Evolutionary conservation across 2,888 invertebrate genomes (phyloP).

Genomic region (Gymnoscelis rufifasciata): DNA sequence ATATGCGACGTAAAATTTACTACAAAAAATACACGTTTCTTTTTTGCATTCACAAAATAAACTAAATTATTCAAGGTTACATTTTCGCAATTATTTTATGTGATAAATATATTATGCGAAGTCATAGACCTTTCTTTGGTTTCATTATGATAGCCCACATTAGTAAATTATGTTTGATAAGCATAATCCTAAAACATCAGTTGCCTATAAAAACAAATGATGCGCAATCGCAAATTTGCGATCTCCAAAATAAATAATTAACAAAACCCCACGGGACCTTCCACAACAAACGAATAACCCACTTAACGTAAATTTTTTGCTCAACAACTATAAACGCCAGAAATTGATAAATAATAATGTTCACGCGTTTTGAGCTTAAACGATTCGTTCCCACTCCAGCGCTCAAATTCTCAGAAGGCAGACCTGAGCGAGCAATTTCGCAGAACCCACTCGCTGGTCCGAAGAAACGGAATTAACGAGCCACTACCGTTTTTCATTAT

Average conservation of each 20-base stretch:
- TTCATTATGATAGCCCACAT: too few species aligned
- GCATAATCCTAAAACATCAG: too few species aligned
- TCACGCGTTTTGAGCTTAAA: slow-evolving; percentile 27
- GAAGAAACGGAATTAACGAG: slow-evolving; percentile 30
- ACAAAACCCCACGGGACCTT: slow-evolving; percentile 25
- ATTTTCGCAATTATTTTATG: too few species aligned
- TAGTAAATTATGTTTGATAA: too few species aligned
- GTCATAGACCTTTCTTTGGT: too few species aligned
- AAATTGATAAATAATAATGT: slow-evolving; percentile 36
- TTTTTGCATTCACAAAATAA: too few species aligned
- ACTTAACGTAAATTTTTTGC: slow-evolving; percentile 30
- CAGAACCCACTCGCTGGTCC: slow-evolving; percentile 41
- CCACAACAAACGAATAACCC: not conserved
- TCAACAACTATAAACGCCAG: slow-evolving; percentile 27
- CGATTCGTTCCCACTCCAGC: slow-evolving; percentile 34
- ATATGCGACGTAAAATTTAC: too few species aligned
- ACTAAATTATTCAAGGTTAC: too few species aligned
- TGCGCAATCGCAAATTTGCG: too few species aligned
- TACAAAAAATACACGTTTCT: too few species aligned
- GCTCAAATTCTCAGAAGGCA: slow-evolving; percentile 39
- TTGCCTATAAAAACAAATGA: too few species aligned
- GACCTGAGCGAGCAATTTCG: slow-evolving; percentile 36
- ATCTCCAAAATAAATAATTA: not conserved
- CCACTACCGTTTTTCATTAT: slow-evolving; percentile 28
- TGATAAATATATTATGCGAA: too few species aligned